Evolutionary conservation across 2,888 invertebrate genomes (phyloP), one percentile per base, ranked within the genome.

Genomic region (Magallana nippona): DNA sequence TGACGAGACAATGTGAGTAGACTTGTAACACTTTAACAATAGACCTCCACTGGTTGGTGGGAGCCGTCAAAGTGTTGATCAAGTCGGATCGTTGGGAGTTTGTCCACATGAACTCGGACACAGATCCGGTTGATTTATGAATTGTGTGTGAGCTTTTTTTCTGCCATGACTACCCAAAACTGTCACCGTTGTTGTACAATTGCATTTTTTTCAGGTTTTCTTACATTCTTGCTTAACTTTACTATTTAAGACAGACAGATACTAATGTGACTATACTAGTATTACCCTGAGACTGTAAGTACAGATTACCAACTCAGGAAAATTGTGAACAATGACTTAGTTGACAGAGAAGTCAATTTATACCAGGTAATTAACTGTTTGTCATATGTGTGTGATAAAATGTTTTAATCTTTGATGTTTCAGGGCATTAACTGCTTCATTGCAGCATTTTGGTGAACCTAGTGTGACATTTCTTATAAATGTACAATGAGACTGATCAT

Each of bases 101-200:
- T 32, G 71, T 71, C 71, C 71, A 13, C 32, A 27, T 71, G 71
- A 71, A 27, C 71, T 71, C 71, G 71, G 71, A 71, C 71, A 71
- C 71, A 71, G 71, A 71, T 71, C 71, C 15, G 71, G 71, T 71
- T 71, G 71, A 71, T 71, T 71, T 27, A 71, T 71, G 71, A 71
- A 71, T 71, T 71, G 71, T 71, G 71, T 71, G 71, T 71, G 71
- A 71, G 71, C 71, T 71, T 71, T 71, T 63, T 71, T 71, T 71
- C 71, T 71, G 71, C 71, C 71, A 71, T 71, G 71, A 71, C 71
- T 71, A 71, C 27, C 71, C 71, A 71, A 71, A 44, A 71, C 71
- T 71, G 71, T 71, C 71, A 71, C 71, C 71, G 71, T 71, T 71
- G 71, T 71, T 71, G 71, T 71, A 71, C 27, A 71, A 44, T 71